phyloP scores from a whole-genome alignment of 2,888 invertebrate genomes.

The Caenorhabditis panamensis region DNA sequence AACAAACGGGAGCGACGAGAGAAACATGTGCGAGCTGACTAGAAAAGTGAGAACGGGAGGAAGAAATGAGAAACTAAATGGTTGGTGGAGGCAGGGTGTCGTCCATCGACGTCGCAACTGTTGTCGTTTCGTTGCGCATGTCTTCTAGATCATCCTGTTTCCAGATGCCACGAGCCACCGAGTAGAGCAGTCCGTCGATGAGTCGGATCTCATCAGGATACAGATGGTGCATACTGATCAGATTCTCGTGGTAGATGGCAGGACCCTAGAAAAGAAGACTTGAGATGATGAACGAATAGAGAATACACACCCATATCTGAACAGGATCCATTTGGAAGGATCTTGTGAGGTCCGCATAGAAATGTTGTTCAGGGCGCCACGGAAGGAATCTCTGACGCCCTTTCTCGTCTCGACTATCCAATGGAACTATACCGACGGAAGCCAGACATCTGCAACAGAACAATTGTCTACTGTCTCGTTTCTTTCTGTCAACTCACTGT shows the following conservation, averaged over 20 bases:
- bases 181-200: slow-evolving; percentile 70
- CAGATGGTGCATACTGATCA: slow-evolving; percentile 71
- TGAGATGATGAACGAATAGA: background rate
- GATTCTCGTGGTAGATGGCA: slow-evolving; percentile 68
- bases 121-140: slow-evolving; percentile 41
- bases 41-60: slow-evolving; percentile 44
- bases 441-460: slow-evolving; percentile 63
- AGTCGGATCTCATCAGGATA: slow-evolving; percentile 69
- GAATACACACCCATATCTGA: slow-evolving; percentile 53
- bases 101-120: slow-evolving; percentile 48
- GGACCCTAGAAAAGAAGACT: slow-evolving; percentile 56
- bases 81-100: slow-evolving; percentile 56
- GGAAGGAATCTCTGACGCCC: slow-evolving; percentile 71
- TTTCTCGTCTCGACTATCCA: slow-evolving; percentile 65
- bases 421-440: slow-evolving; percentile 56
- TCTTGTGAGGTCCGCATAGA: slow-evolving; percentile 64
- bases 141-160: slow-evolving; percentile 37
- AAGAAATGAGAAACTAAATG: slow-evolving; percentile 9
- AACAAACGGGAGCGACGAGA: slow-evolving; percentile 14
- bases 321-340: slow-evolving; percentile 68
- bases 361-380: slow-evolving; percentile 72
- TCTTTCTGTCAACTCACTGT: slow-evolving; percentile 46
- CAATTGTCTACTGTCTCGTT: too few relatives aligned
- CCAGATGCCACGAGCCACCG: slow-evolving; percentile 64
- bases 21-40: slow-evolving; percentile 22